Base-by-base conservation (phyloP, 1,140 invertebrate species). In the Drosophila chauvacae region DNA sequence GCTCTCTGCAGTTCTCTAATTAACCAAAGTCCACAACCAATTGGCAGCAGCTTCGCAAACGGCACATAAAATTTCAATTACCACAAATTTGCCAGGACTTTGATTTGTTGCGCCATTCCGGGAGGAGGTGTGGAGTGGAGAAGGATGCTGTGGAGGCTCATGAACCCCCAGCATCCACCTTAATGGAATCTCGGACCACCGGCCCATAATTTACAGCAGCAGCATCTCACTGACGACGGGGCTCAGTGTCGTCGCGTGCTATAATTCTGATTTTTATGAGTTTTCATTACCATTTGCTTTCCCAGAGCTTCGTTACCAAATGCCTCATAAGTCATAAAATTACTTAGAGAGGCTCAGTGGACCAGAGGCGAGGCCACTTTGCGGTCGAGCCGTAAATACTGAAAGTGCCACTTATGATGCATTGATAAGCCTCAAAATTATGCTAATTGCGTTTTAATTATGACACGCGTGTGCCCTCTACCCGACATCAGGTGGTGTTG, bases 391-490 rank as follows among this genome's bases (percentile, higher is more conserved):
- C 55, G 35, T 57, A 57, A 57, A 57, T 57, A 57, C 35, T 42
- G 20, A 63, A 80, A 69, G 59, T 80, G 77, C 55, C 78, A 80
- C 80, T 80, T 80, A 72, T 80, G 78, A 80, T 80, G 71, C 78
- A 61, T 61, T 81, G 78, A 81, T 81, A 81, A 81, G 79, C 78
- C 51, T 60, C 50, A 61, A 65, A 81, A 81, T 81, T 81, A 81
- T 81, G 79, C 72, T 81, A 81, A 81, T 81, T 81, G 79, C 45
- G 72, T 81, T 81, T 81, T 81, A 81, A 81, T 81, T 81, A 81
- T 81, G 79, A 81, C 78, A 66, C 73, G 78, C 78, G 78, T 75
- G 78, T 80, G 77, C 58, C 35, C 55, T n/a, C 20, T 26, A 4
- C 68, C 74, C 11, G 35, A 11, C 11, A 13, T 35, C 33, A 48